Evolutionary conservation across 2,113 vertebrate species (phyloP).

Genomic region (Agapornis roseicollis): DNA sequence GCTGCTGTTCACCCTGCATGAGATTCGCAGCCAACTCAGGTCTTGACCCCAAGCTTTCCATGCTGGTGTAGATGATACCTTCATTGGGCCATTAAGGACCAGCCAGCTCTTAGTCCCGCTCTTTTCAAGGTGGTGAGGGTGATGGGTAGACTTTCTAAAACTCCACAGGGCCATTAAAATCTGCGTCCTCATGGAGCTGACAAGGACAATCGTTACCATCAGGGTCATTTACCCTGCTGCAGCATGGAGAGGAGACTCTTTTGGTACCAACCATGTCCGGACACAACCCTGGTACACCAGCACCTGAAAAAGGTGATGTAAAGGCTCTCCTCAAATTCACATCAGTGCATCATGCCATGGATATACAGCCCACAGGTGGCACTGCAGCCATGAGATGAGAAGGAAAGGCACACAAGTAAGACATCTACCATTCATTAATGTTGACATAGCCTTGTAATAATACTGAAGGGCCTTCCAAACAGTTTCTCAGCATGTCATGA

Average conservation of each 20-base stretch:
- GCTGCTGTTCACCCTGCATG: neutral
- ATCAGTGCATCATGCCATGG: neutral
- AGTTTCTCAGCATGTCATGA: neutral
- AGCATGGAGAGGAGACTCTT: neutral
- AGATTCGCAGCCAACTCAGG: neutral
- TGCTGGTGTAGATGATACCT: neutral
- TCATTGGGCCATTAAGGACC: too few species aligned
- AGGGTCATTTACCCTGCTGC: neutral
- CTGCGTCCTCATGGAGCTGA: neutral
- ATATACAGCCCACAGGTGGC: neutral
- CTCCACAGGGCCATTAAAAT: neutral
- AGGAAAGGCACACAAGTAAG: neutral
- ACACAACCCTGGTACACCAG: neutral
- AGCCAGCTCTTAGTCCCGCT: neutral
- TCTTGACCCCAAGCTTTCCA: neutral
- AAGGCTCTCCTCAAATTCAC: neutral
- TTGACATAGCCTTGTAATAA: neutral
- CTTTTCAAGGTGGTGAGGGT: neutral
- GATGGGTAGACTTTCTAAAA: neutral
- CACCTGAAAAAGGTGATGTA: neutral
- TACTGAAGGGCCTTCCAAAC: neutral
- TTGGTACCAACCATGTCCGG: neutral
- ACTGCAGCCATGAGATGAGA: neutral
- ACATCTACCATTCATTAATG: neutral
- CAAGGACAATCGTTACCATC: fast-evolving